Base-by-base conservation (phyloP, 37 sponge, comb jelly and placozoan species). In the Halisarca cf. caerulea region DNA sequence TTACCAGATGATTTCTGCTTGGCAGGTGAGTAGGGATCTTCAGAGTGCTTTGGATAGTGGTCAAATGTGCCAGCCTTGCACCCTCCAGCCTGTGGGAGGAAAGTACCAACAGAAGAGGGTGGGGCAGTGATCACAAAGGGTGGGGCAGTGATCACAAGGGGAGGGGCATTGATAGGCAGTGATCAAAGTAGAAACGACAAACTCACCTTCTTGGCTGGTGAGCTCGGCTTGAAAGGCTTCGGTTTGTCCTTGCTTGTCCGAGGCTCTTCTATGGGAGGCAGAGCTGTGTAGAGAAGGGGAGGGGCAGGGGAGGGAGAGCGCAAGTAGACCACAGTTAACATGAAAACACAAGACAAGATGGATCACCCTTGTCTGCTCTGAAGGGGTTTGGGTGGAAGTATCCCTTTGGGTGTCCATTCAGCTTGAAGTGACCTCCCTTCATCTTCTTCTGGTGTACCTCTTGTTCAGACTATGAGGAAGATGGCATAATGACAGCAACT, bases 41-140 rank as follows among this genome's bases (percentile, higher is more conserved):
- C 88, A 0, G 96, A 95, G 80, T 98, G 96, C 39, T 82, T 77
- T 0, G 98, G 98, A 72, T 98, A 98, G 24, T 88, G 90, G 66
- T 91, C 92, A 74, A 98, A 98, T 51, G 96, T 95, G 17, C 98
- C 98, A 32, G 96, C 96, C 64, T 95, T 95, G 64, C 93, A 94
- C 25, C 96, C 96, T 25, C 92, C 94, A 66, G 66, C 59, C 84
- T 92, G 59, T 5, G 28, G 27, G 34, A 58, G 80, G 0, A 15
- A 4, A 53, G 84, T 47, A 28, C 54, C 58, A 28, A 33, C 80
- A 27, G 33, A n/a, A 20, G 17, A 35, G 11, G 28, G n/a, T 20
- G 47, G 55, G 33, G 23, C 32, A 18, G 0, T 8, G 40, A 2
- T 39, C 44, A 35, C 35, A 8, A 33, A 2, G 35, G 36, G n/a